A percentile compares a stretch with the other conserved stretches of the same genome.
phyloP scores from a whole-genome alignment of 2,113 vertebrate species.

The Sitta europaea region DNA sequence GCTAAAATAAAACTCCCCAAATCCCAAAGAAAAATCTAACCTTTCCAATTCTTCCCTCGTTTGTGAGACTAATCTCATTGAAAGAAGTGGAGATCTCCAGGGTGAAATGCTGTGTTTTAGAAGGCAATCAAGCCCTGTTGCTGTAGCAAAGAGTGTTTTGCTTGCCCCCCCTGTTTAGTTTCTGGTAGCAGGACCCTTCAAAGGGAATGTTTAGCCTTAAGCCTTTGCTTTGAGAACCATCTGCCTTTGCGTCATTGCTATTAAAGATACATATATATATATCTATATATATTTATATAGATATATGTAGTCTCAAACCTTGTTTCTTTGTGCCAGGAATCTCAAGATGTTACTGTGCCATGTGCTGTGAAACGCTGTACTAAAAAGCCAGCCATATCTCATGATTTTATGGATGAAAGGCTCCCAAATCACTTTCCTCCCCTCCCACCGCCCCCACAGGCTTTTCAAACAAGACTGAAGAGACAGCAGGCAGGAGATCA shows the following conservation, averaged over 20 bases:
- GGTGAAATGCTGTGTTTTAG: not conserved
- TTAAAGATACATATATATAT: conserved; percentile 63
- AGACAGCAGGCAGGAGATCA: conserved; percentile 68
- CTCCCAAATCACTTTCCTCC: conserved; percentile 65
- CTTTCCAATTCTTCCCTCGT: not conserved
- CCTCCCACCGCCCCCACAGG: conserved; percentile 60
- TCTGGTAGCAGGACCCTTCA: conserved; percentile 49
- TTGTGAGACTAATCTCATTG: not conserved
- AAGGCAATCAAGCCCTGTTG: not conserved
- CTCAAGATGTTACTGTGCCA: conserved; percentile 76
- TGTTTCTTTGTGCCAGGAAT: conserved; percentile 65
- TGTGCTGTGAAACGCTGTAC: conserved; percentile 74
- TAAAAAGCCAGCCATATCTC: conserved; percentile 66
- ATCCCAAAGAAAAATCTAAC: not conserved
- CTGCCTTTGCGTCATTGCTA: conserved; percentile 65
- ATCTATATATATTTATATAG: conserved; percentile 54
- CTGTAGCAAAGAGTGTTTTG: not conserved
- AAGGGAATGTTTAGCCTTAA: conserved; percentile 38
- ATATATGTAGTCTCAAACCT: conserved; percentile 62
- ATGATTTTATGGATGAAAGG: conserved; percentile 69
- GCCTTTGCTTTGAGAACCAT: conserved; percentile 65
- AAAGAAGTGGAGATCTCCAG: not conserved
- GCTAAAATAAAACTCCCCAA: not conserved
- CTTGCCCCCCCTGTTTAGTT: not conserved
- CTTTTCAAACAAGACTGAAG: conserved; percentile 64